Percentiles rank a stretch among this genome's conserved stretches.
Conservation (phyloP, 2,113 vertebrate species). For the Romanogobio albipinnatus region DNA sequence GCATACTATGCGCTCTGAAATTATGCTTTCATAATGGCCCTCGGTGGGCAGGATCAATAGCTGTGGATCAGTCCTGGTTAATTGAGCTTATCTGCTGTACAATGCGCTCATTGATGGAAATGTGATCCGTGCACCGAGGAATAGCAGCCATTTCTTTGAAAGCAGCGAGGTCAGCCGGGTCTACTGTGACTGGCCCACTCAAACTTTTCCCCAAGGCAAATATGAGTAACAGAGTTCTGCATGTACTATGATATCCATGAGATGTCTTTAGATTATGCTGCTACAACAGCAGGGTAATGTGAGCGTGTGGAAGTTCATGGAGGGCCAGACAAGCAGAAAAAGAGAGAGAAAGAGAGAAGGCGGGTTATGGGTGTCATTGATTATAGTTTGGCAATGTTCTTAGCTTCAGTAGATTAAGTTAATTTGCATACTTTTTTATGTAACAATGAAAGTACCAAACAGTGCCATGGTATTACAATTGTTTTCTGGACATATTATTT, state of each 20-base stretch:
- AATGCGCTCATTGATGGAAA: background rate
- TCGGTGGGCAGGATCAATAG: conserved; percentile 34
- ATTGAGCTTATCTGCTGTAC: conserved; percentile 48
- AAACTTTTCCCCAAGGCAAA: conserved; percentile 15
- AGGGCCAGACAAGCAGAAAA: background rate
- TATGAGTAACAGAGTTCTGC: conserved; percentile 4
- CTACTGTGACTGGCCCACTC: conserved; percentile 5
- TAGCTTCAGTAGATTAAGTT: background rate
- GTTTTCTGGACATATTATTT: too few relatives aligned
- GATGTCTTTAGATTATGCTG: background rate
- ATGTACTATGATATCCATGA: conserved; percentile 18
- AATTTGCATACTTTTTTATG: too few relatives aligned
- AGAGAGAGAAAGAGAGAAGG: background rate
- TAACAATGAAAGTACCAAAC: too few relatives aligned
- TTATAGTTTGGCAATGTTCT: background rate
- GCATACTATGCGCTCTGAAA: background rate
- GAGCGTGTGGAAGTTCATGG: background rate
- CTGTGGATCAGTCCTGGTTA: conserved; percentile 40
- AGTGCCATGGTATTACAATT: too few relatives aligned
- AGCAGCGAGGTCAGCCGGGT: conserved; percentile 18
- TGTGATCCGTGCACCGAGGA: conserved; percentile 24
- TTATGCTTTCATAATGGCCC: conserved; percentile 16
- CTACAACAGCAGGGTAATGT: background rate
- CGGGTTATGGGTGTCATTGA: background rate
- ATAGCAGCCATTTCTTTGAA: conserved; percentile 33